Evolutionary conservation across 92 coral and sea anemone species (phyloP).

Genomic region (Galaxea fascicularis): DNA sequence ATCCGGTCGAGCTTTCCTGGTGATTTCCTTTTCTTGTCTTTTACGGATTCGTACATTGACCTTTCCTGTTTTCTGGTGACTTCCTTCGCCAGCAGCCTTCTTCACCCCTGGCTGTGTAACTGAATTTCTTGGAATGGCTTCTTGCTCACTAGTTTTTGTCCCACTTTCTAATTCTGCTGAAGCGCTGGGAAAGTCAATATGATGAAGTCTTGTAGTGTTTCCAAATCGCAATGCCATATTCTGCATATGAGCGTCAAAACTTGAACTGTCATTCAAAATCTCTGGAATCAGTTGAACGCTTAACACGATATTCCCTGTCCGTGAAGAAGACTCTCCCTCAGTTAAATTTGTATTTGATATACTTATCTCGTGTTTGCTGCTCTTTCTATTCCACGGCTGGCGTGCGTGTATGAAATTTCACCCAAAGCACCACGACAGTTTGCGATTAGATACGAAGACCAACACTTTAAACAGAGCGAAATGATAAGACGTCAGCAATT

Average conservation of each 20-base stretch:
- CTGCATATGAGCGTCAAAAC: neutral
- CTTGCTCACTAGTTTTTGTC: slow-evolving; percentile 22
- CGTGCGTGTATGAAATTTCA: neutral
- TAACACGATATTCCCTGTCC: neutral
- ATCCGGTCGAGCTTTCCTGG: slow-evolving; percentile 39
- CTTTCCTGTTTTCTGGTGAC: slow-evolving; percentile 40
- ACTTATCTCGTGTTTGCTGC: slow-evolving; percentile 13
- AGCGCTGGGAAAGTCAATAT: slow-evolving; percentile 71
- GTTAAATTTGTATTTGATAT: slow-evolving; percentile 12
- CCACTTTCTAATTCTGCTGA: slow-evolving; percentile 37
- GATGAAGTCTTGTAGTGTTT: slow-evolving; percentile 80
- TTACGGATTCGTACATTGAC: slow-evolving; percentile 28
- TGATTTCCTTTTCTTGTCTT: slow-evolving; percentile 39
- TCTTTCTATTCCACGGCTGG: slow-evolving; percentile 2
- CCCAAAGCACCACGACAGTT: neutral
- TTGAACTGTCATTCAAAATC: neutral
- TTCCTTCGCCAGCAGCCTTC: slow-evolving; percentile 13
- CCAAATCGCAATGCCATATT: slow-evolving; percentile 82
- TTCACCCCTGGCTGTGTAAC: slow-evolving; percentile 18
- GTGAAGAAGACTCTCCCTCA: neutral
- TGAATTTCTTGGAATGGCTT: slow-evolving; percentile 4
- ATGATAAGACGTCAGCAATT: slow-evolving; percentile 2
- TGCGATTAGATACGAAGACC: slow-evolving; percentile 8
- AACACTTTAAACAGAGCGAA: slow-evolving; percentile 11
- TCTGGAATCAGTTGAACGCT: slow-evolving; percentile 15